Evolutionary conservation across 2,113 vertebrate species (phyloP).

Genomic region (Donacobius atricapilla): DNA sequence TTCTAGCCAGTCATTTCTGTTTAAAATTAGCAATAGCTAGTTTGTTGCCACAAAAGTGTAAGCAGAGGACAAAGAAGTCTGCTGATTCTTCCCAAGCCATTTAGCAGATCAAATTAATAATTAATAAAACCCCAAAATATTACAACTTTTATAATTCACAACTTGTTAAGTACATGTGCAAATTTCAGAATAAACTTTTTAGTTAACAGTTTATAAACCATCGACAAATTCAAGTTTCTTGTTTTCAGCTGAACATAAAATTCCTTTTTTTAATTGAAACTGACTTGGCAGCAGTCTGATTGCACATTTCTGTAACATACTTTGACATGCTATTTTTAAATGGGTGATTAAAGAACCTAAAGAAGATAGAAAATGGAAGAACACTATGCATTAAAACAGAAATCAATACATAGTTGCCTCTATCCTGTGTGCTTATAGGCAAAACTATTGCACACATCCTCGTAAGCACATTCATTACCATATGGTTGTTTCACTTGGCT

Average conservation of each 20-base stretch:
- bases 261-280: neutral
- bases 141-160: neutral
- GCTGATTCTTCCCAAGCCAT: neutral
- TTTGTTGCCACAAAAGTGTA: neutral
- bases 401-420: neutral
- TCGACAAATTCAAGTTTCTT: neutral
- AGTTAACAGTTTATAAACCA: constrained; percentile 1
- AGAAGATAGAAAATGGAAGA: neutral
- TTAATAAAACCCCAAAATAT: neutral
- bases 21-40: neutral
- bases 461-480: neutral
- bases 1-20: neutral
- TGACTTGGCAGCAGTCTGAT: constrained; percentile 4
- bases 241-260: neutral
- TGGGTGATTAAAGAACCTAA: neutral
- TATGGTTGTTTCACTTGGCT: neutral
- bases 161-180: neutral
- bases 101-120: neutral
- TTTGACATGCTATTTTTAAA: neutral
- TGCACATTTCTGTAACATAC: neutral
- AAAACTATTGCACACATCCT: neutral
- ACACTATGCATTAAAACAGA: neutral
- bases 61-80: neutral
- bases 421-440: neutral
- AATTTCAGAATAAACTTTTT: constrained; percentile 14